Conservation (phyloP, 2,888 invertebrate species). For the Nycteola revayana region DNA sequence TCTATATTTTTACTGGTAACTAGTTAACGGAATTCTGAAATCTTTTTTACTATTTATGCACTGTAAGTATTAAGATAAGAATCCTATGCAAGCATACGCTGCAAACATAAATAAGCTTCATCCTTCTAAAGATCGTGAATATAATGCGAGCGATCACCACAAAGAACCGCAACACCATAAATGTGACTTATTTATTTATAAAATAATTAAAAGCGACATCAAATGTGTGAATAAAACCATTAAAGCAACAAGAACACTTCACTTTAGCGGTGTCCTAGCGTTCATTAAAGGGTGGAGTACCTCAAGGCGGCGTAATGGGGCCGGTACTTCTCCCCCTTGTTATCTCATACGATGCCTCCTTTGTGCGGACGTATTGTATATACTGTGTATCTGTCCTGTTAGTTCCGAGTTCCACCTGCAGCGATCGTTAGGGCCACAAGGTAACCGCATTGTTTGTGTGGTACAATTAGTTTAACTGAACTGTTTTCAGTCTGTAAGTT, state of each 20-base stretch:
- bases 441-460: constrained; percentile 62
- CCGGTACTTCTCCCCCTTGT: constrained; percentile 66
- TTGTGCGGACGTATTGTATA: constrained; percentile 50
- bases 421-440: constrained; percentile 53
- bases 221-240: constrained; percentile 45
- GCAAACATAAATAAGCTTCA: too few relatives aligned
- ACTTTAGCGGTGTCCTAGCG: constrained; percentile 50
- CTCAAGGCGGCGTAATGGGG: constrained; percentile 66
- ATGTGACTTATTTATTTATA: constrained; percentile 18
- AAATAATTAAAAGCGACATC: constrained; percentile 37
- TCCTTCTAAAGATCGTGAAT: too few relatives aligned
- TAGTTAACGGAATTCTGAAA: too few relatives aligned
- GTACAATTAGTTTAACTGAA: constrained; percentile 65
- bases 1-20: too few relatives aligned
- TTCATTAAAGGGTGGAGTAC: constrained; percentile 52
- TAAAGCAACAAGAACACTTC: constrained; percentile 46
- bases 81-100: too few relatives aligned
- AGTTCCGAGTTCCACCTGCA: constrained; percentile 50
- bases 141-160: too few relatives aligned
- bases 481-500: constrained; percentile 59
- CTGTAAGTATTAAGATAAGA: too few relatives aligned
- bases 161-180: constrained; percentile 15
- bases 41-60: too few relatives aligned
- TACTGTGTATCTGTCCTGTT: constrained; percentile 43
- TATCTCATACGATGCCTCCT: constrained; percentile 65